Base-by-base conservation (phyloP, 2,888 invertebrate genomes). In the Andrena minutula region DNA sequence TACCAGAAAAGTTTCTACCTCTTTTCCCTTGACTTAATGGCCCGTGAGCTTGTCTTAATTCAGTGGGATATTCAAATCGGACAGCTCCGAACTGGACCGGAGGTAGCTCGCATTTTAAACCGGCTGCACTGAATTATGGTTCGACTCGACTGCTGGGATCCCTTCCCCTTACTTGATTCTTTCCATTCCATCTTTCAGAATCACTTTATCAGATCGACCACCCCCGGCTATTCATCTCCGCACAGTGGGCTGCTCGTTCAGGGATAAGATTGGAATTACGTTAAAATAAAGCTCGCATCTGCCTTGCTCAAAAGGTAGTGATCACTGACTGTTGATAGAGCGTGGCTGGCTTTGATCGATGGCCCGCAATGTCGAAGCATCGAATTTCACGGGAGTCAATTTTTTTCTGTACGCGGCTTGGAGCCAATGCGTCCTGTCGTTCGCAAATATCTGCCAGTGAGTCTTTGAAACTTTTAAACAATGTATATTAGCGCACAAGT, bases 221-320 rank as follows among this genome's bases (percentile, higher is more conserved):
- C 64, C 61, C 49, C 69, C 61, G 70, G 41, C 74, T 60, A 65
- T 78, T 70, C 68, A 74, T 76, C 75, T 75, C 71, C 68, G 49
- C 12, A 30, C 20, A n/a, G 6, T 60, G 23, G 69, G 49, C 74
- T 74, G 88, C 78, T 87, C 88, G 73, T 81, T 88, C 89, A 75
- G 75, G 89, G 86, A 87, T 91, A 90, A 91, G 92, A 92, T 91
- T 92, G 89, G 88, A 91, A 91, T 92, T 90, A 91, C 89, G 76
- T 68, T 79, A 41, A 41, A 41, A 41, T 49, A 77, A 73, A 66
- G 66, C 60, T 73, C 60, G 60, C 47, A 35, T 12, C 10, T 28
- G 30, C 23, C 41, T 41, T 16, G 41, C 41, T 12, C 16, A 41
- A 41, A 41, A 41, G 41, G 16, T 5, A 1, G 16, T 41, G 41